Evolutionary conservation across 2,113 vertebrate species (phyloP), one percentile per base, ranked within the genome.

Genomic region (Megatriorchis doriae): DNA sequence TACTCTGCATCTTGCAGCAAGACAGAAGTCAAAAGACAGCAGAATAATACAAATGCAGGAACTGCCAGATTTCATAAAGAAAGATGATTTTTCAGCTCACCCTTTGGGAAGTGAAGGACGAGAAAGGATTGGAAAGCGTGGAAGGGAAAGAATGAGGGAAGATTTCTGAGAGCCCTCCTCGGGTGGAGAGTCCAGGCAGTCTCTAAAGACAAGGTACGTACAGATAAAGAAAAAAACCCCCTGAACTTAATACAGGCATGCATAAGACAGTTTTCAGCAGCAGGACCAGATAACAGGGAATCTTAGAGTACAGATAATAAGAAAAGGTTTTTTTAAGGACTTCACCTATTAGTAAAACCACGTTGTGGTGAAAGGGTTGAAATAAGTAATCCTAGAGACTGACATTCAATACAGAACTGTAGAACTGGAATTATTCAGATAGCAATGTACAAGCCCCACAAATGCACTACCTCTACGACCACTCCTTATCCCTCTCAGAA

Each of bases 61-160:
- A 93, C 23, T 45, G 66, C 11, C 71, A 77, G n/a, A 74, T 95
- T 61, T 83, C 67, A 68, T 87, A 59, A 48, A 95, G 73, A 90
- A 92, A 93, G 31, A 80, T 52, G 27, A 61, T 95, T 97, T 94
- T 97, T 96, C 92, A 97, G 98, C 99, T 99, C 99, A 99, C 99
- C 99, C 98, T 98, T 99, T 99, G 94, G 98, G 98, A 96, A 98
- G 97, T 98, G 98, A 99, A 98, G 98, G 97, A 98, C 98, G 98
- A 98, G 98, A 99, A 97, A 99, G 99, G 94, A 98, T 99, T 98
- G 99, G 98, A 98, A 99, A 99, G 97, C 98, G 99, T 98, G 99
- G 98, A 98, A 99, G 98, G 93, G 98, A 99, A 92, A 99, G 98
- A 98, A 98, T 98, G 97, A 99, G 98, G 97, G 99, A 98, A 98